Evolutionary conservation across 2,113 vertebrate species (phyloP), one percentile per base, ranked within the genome.

Genomic region (Chloropsis hardwickii): DNA sequence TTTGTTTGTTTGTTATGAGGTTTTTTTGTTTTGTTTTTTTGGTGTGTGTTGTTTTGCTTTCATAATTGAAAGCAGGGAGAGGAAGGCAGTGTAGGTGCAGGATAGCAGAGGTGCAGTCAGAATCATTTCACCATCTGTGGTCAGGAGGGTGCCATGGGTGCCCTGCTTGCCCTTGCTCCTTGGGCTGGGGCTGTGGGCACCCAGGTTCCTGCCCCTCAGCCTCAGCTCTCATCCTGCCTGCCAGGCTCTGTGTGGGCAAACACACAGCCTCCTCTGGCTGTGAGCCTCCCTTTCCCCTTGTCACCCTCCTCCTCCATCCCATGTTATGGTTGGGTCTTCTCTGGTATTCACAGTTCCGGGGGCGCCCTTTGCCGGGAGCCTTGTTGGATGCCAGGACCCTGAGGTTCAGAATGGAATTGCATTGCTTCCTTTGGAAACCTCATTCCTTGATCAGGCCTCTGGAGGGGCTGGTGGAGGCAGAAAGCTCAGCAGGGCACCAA

Each of bases 301-400:
- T n/a, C 5, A 2, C 27, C 66, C 24, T 77, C 57, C 33, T 86
- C 27, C 80, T 69, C 27, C 1, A 2, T 40, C 45, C 50, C 22
- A 8, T 45, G 56, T 3, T 39, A 18, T 6, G 21, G 27, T 1
- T 48, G 27, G 21, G 35, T 82, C 13, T 72, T 16, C 35, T 67
- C 61, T 4, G 3, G 44, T 5, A 2, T 5, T 57, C 3, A 2
- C 1, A 6, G 29, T 72, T 71, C 48, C 8, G 0, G 12, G 17
- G 9, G 7, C 72, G 70, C 27, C 50, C 53, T 56, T 57, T 91
- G 39, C 61, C 3, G 3, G 70, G 50, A 76, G 31, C 19, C 23
- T 69, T 33, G 62, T 9, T 71, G 4, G 1, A 42, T 5, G 9
- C n/a, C 51, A 48, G 25, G 65, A 12, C 61, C 23, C 53, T 1